phyloP scores from a whole-genome alignment of 35 echinoderm and acorn worm species.

The Holothuria glaberrima region DNA sequence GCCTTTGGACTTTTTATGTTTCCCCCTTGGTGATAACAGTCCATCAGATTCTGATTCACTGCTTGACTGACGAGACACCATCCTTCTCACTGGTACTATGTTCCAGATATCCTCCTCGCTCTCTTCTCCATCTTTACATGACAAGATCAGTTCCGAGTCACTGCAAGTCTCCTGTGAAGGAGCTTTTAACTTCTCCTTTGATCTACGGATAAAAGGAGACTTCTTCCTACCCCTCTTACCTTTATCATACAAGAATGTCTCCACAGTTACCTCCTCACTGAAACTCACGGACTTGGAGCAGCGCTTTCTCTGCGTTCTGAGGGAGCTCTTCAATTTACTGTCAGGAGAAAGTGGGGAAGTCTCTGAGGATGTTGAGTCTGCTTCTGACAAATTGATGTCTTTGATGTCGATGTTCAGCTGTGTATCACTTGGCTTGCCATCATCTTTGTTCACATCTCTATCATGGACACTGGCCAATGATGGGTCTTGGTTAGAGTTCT shows the following conservation, averaged over 20 bases:
- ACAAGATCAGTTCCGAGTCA: slow-evolving; percentile 83
- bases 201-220: slow-evolving; percentile 51
- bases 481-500: not conserved
- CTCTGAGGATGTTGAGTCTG: not conserved
- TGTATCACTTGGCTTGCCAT: not conserved
- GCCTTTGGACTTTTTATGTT: slow-evolving; percentile 60
- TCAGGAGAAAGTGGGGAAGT: slow-evolving; percentile 68
- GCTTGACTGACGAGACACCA: slow-evolving; percentile 60
- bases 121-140: slow-evolving; percentile 52
- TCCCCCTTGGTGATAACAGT: slow-evolving; percentile 39
- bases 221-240: slow-evolving; percentile 61
- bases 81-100: slow-evolving; percentile 20
- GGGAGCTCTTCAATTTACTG: slow-evolving; percentile 72
- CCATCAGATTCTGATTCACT: slow-evolving; percentile 68
- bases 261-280: slow-evolving; percentile 86
- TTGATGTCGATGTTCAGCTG: slow-evolving; percentile 31
- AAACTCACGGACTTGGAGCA: slow-evolving; percentile 89
- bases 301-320: slow-evolving; percentile 53
- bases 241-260: slow-evolving; percentile 48
- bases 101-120: slow-evolving; percentile 73
- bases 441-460: not conserved
- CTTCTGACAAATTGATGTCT: not conserved
- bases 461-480: too few relatives aligned
- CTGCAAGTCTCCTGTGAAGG: slow-evolving; percentile 76
- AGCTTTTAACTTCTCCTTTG: slow-evolving; percentile 76